Evolutionary conservation across 2,113 vertebrate genomes (phyloP), one percentile per base, ranked within the genome.

Genomic region (Gobiocypris rarus): DNA sequence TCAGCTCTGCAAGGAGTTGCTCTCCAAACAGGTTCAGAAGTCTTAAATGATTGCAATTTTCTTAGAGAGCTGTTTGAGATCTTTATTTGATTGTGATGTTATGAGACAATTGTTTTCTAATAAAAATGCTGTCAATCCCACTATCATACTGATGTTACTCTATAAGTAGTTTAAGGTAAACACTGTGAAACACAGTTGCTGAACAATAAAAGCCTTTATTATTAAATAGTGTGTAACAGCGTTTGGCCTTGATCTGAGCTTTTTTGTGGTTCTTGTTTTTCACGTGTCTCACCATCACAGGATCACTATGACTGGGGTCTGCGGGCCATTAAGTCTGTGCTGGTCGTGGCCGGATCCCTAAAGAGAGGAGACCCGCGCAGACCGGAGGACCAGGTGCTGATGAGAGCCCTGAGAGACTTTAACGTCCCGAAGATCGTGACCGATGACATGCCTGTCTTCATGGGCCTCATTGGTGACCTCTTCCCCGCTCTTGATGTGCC

Each of bases 301-400:
- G 97, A 99, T 84, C 97, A 99, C 92, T 99, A 99, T 0, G 98
- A 99, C 92, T 99, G 98, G 98, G 98, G 98, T 2, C 91, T 99
- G 45, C 89, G 98, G 48, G 98, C 98, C 69, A 98, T 99, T 89
- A 38, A 38, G 38, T 98, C 98, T 0, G 97, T 99, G 7, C 92
- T 99, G 24, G 96, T 99, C 83, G 96, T 99, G 0, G 98, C 97
- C 0, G 98, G 98, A 0, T 96, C 97, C 17, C 93, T 99, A 75
- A 99, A 97, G 71, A 48, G 45, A 48, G 45, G 45, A 48, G 45
- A 48, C 11, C 45, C 45, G 3, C 45, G 3, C 11, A 48, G 45
- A 48, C 45, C 45, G 3, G 45, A 48, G 45, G 45, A 48, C 45
- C 45, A 48, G 11, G 45, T 48, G 45, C 45, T 48, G 11, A 48